Conservation (phyloP, 2,113 vertebrate species). For the Melanerpes aurifrons region DNA sequence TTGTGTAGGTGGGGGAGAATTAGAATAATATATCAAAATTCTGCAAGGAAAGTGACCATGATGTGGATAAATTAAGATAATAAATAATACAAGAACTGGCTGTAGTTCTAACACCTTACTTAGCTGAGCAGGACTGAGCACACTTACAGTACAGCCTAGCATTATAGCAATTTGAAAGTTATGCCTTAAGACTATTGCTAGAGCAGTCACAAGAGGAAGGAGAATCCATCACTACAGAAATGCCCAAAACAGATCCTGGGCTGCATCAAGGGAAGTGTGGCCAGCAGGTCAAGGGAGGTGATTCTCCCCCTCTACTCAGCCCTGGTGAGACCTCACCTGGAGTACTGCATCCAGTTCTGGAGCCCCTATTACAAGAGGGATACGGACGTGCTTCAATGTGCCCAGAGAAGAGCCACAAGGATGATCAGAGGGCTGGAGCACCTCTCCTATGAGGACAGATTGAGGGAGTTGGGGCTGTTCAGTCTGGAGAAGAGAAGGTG, state of each 20-base stretch:
- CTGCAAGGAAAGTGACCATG: fast-evolving
- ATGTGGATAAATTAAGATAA: neutral
- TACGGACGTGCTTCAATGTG: too few relatives aligned
- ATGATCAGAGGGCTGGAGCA: too few relatives aligned
- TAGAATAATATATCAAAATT: neutral
- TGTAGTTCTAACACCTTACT: neutral
- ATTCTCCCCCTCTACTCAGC: too few relatives aligned
- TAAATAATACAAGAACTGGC: neutral
- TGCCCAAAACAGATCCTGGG: neutral
- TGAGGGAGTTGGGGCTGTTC: too few relatives aligned
- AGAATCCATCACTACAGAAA: neutral
- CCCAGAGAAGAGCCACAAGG: too few relatives aligned
- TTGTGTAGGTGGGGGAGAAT: neutral
- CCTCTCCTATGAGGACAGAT: too few relatives aligned
- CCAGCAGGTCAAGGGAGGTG: too few relatives aligned
- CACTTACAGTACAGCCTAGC: neutral
- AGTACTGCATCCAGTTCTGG: too few relatives aligned
- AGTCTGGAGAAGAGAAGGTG: too few relatives aligned
- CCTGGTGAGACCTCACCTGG: too few relatives aligned
- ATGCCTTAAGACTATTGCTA: fast-evolving
- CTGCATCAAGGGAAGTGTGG: too few relatives aligned
- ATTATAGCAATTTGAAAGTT: neutral
- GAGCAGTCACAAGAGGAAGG: neutral
- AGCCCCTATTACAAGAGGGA: too few relatives aligned
- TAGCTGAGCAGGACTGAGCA: neutral